Evolutionary conservation across 2,113 vertebrate species (phyloP).

Genomic region (Onychorhynchus coronatus): DNA sequence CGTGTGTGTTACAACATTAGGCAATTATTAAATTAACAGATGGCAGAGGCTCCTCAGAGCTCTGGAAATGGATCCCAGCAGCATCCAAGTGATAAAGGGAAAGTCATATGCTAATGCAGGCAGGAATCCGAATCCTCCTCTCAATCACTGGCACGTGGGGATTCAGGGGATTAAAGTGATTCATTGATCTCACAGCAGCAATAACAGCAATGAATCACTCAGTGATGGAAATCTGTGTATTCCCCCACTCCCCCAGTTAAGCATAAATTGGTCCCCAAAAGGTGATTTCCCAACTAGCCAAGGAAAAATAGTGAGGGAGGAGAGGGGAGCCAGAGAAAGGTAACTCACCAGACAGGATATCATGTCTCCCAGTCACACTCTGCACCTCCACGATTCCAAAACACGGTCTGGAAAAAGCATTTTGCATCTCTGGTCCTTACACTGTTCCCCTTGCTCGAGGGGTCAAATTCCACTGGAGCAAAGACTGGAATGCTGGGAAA

Average conservation of each 20-base stretch:
- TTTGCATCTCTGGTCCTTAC: neutral
- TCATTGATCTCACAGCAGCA: neutral
- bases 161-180: neutral
- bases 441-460: neutral
- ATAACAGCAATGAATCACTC: neutral
- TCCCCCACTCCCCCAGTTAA: neutral
- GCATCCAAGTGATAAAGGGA: neutral
- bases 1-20: neutral
- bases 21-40: constrained; percentile 50
- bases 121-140: neutral
- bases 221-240: fast-evolving
- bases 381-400: neutral
- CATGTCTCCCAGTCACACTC: fast-evolving
- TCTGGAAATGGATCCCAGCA: neutral
- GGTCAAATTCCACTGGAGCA: neutral
- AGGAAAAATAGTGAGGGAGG: neutral
- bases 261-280: neutral
- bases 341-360: neutral
- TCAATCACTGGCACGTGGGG: neutral
- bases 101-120: neutral
- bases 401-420: no score
- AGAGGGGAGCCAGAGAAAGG: fast-evolving
- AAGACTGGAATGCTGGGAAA: neutral
- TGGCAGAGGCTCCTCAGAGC: constrained; percentile 11
- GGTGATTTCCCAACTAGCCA: neutral